Conservation (phyloP, 92 coral and sea anemone genomes). For the Blastomussa wellsi region DNA sequence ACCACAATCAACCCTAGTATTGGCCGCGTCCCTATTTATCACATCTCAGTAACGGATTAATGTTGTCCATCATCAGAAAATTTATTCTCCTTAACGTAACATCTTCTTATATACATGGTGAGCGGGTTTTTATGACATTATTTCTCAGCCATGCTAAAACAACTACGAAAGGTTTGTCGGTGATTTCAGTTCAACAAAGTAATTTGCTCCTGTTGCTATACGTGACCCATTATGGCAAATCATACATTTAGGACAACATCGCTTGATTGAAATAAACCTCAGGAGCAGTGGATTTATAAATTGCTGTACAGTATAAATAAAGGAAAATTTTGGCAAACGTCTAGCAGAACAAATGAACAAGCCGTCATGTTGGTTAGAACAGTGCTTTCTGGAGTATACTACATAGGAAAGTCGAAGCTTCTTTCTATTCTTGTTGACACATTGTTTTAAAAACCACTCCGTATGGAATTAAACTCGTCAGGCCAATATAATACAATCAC, state of each 20-base stretch:
- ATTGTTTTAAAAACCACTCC: conserved; percentile 3
- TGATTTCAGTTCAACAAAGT: not conserved
- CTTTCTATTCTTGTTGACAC: not conserved
- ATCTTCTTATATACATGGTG: not conserved
- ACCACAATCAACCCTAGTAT: conserved; percentile 33
- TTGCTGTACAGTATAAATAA: not conserved
- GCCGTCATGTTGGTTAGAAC: not conserved
- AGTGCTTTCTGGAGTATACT: not conserved
- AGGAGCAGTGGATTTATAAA: not conserved
- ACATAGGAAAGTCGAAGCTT: not conserved
- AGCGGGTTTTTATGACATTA: not conserved
- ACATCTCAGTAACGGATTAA: conserved; percentile 28
- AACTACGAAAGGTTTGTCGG: not conserved
- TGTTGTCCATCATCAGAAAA: conserved; percentile 17
- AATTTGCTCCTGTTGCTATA: not conserved
- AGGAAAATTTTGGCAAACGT: not conserved
- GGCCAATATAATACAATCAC: not conserved
- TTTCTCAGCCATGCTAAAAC: not conserved
- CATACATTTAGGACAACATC: not conserved
- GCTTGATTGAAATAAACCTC: not conserved
- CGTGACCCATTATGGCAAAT: not conserved
- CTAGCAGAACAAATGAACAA: not conserved
- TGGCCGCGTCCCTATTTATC: conserved; percentile 30
- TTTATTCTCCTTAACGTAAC: not conserved
- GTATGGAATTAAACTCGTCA: not conserved